Evolutionary conservation across 2,797 vertebrate species (phyloP).

Genomic region (Clamator glandarius): DNA sequence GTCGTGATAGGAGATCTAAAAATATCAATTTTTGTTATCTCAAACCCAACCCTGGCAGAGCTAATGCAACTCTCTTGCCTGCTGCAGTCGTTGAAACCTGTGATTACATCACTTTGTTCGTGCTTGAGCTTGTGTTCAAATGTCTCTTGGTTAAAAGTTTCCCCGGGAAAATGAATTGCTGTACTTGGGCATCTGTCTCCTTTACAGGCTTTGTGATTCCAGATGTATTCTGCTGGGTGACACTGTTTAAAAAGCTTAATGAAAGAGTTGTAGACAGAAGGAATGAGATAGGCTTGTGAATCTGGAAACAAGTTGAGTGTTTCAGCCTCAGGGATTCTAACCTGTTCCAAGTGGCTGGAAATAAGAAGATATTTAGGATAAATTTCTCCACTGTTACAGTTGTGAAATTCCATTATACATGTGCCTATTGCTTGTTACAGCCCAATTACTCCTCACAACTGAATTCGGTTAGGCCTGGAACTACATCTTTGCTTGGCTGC

Average conservation of each 20-base stretch:
- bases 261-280: background rate
- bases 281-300: background rate
- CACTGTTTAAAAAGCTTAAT: background rate
- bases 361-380: background rate
- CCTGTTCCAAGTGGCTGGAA: background rate
- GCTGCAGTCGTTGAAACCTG: background rate
- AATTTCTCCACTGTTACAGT: background rate
- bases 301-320: background rate
- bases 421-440: background rate
- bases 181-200: background rate
- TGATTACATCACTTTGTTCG: background rate
- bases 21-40: background rate
- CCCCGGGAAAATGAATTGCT: background rate
- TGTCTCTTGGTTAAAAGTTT: background rate
- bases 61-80: background rate
- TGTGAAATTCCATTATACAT: background rate
- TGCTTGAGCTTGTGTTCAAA: background rate
- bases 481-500: background rate
- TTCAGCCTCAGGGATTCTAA: background rate
- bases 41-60: background rate
- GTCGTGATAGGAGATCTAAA: background rate
- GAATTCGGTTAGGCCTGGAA: background rate
- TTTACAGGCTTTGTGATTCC: background rate
- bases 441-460: background rate
- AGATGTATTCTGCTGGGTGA: background rate